Conservation (phyloP, 2,113 vertebrate genomes). For the Leptobrachium leishanense region DNA sequence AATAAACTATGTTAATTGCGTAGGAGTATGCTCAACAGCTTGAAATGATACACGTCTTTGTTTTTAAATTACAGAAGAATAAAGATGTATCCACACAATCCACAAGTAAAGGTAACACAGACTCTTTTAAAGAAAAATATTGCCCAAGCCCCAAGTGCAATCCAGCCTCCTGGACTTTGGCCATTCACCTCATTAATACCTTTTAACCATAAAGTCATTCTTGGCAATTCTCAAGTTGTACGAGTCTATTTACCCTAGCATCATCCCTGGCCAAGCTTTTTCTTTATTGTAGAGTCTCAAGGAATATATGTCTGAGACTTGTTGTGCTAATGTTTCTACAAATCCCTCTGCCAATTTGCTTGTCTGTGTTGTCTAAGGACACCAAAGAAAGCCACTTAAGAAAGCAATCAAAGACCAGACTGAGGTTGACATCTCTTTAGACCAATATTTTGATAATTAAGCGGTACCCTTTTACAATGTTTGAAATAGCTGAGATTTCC, state of each 20-base stretch:
- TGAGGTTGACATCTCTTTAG: not conserved
- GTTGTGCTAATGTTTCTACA: constrained; percentile 32
- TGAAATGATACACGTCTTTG: no score
- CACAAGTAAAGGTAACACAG: no score
- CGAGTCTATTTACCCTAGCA: not conserved
- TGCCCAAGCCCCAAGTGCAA: no score
- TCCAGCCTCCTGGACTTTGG: no score
- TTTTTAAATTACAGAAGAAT: no score
- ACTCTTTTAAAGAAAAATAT: no score
- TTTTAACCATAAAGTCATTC: not conserved
- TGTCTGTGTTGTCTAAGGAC: constrained; percentile 37
- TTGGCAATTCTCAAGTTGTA: not conserved
- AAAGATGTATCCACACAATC: no score
- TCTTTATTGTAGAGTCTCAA: constrained; percentile 1
- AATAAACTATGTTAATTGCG: no score
- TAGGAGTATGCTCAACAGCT: no score
- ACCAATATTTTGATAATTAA: not conserved
- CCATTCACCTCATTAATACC: not conserved
- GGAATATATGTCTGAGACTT: constrained; percentile 39
- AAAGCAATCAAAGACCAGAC: constrained; percentile 33
- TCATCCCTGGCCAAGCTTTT: not conserved
- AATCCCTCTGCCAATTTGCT: constrained; percentile 46
- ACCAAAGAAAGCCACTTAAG: constrained; percentile 38
- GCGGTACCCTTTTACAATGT: constrained; percentile 18
- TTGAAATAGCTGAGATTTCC: constrained; percentile 14